Conservation (phyloP, 2,113 vertebrate genomes). For the Addax nasomaculatus region DNA sequence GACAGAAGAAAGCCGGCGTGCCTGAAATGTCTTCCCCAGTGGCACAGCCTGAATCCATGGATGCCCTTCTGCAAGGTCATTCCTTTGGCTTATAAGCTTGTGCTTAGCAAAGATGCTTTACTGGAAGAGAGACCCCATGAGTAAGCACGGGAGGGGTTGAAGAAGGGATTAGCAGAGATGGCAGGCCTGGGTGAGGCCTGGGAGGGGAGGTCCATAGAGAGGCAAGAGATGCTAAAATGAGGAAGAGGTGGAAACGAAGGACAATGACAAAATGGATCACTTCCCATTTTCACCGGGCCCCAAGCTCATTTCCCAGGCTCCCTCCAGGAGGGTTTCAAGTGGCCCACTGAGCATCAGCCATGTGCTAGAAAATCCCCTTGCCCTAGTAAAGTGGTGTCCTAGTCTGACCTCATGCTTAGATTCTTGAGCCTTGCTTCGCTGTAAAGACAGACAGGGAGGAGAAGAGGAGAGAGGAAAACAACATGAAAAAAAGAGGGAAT, state of each 20-base stretch:
- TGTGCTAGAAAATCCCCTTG: neutral
- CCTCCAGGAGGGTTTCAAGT: neutral
- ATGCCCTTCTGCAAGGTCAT: neutral
- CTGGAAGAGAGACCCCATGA: neutral
- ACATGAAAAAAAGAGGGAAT: neutral
- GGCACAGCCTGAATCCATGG: neutral
- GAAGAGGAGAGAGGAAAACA: no score
- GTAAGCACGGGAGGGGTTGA: neutral
- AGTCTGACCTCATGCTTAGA: neutral
- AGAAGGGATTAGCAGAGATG: neutral
- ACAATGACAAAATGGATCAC: neutral
- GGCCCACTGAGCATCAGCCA: neutral
- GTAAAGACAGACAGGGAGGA: neutral
- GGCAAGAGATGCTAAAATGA: neutral
- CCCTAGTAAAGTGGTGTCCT: neutral
- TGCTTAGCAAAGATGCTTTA: neutral
- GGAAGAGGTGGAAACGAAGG: neutral
- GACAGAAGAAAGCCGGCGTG: neutral
- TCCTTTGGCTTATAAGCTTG: neutral
- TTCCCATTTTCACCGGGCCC: neutral
- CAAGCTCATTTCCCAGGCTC: neutral
- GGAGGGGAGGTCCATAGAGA: neutral
- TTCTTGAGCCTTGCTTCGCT: neutral
- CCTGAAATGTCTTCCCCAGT: neutral
- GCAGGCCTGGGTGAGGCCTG: neutral